Conservation (phyloP, 2,113 vertebrate species). For the Perca flavescens region DNA sequence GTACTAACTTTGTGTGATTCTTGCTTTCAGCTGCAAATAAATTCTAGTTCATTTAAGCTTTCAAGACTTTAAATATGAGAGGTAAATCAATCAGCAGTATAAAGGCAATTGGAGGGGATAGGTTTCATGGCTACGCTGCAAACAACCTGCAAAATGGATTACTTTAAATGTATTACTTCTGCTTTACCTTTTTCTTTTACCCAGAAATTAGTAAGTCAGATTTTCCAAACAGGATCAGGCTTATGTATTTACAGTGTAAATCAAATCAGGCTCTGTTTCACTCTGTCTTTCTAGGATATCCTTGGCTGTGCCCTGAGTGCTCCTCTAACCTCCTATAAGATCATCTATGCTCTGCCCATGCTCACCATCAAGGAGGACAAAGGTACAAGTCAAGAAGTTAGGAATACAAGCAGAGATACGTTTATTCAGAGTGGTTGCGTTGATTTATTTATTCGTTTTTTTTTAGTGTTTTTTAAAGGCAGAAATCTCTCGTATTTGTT, state of each 20-base stretch:
- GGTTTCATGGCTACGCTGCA: background rate
- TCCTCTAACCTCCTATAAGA: conserved; percentile 90
- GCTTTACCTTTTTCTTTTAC: background rate
- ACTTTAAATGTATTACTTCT: background rate
- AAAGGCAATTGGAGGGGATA: background rate
- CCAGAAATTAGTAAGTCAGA: background rate
- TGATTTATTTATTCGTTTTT: background rate
- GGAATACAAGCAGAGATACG: background rate
- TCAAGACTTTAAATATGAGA: background rate
- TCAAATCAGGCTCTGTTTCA: background rate
- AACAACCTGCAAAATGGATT: background rate
- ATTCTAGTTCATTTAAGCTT: background rate
- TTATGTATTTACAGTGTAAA: too few relatives aligned
- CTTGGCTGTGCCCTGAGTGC: conserved; percentile 91
- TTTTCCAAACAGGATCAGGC: background rate
- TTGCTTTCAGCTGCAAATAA: background rate
- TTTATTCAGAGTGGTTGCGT: background rate
- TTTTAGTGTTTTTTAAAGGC: background rate
- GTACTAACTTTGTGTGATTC: conserved; percentile 71
- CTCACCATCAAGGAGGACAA: conserved; percentile 99
- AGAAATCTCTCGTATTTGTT: background rate
- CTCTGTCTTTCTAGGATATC: conserved; percentile 86
- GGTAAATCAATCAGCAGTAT: too few relatives aligned
- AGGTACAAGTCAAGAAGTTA: conserved; percentile 83
- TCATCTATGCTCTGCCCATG: conserved; percentile 95